Conservation (phyloP, 2,797 vertebrate genomes). For the Hapalemur alaotrensis region DNA sequence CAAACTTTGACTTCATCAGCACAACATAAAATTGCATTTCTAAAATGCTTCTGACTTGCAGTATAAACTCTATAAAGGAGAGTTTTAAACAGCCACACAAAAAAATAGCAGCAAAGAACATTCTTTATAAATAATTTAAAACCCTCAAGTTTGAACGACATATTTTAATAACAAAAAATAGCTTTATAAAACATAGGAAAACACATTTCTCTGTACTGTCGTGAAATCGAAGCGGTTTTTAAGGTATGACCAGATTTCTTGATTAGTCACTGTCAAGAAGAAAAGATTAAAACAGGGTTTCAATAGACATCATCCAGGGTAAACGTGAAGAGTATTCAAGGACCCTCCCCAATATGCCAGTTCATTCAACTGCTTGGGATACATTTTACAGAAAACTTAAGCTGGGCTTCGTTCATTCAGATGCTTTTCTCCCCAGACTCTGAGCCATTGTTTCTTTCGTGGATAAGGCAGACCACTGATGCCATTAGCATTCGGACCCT, state of each 20-base stretch:
- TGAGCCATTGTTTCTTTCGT: not conserved
- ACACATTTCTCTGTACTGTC: not conserved
- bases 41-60: not conserved
- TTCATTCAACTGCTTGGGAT: not conserved
- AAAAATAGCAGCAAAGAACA: not conserved
- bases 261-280: not conserved
- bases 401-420: not conserved
- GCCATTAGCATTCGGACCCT: not conserved
- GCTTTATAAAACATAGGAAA: not conserved
- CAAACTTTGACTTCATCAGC: not conserved
- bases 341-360: not conserved
- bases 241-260: not conserved
- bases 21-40: not conserved
- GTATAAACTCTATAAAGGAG: not conserved
- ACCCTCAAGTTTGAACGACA: not conserved
- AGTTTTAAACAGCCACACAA: not conserved
- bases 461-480: not conserved
- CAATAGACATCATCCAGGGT: not conserved
- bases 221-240: not conserved
- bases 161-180: not conserved
- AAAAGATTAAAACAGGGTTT: not conserved
- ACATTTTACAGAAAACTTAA: not conserved
- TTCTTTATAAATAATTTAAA: not conserved
- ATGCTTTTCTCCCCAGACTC: not conserved
- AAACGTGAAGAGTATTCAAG: not conserved